Base-by-base conservation (phyloP, 2,113 vertebrate genomes). In the Onychostruthus taczanowskii region DNA sequence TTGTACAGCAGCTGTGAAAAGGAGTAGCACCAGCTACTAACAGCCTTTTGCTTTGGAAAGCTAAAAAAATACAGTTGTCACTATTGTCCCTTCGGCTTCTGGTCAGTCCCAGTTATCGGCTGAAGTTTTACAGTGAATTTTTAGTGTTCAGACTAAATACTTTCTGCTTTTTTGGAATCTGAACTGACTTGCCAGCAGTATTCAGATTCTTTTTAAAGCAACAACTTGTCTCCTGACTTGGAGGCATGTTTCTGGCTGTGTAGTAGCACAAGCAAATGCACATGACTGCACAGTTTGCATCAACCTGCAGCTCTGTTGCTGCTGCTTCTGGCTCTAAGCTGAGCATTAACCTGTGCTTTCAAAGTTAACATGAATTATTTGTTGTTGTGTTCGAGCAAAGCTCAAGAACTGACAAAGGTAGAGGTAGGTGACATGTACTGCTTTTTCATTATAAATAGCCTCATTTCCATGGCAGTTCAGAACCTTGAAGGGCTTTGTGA, bases 201-300 rank as follows among this genome's bases (percentile, higher is more conserved):
- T 52, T 76, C 7, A 49, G 63, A 82, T 96, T 69, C 88, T 94
- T 96, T 95, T 92, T 96, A 96, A 96, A 85, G 95, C 87, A 95
- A 82, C 49, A 64, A 3, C 61, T 93, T 68, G 61, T 84, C 49
- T 94, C 49, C 73, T 5, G 2, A 12, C 61, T 81, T 27, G 35
- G 44, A 93, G 86, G 56, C 13, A 0, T 39, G 28, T 90, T 95
- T 88, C 82, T 93, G 68, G 24, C 75, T 68, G 13, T 49, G 28
- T 52, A 56, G 37, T 31, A 84, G 66, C 52, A 56, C 43, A 63
- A 67, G 58, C 30, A 22, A 53, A 41, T 62, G 55, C 61, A 74
- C 35, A 50, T 62, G 47, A 33, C 85, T 74, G 67, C 47, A 49
- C 10, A n/a, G 35, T 88, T 80, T 47, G 35, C 70, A 77, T 84